phyloP scores from a whole-genome alignment of 2,113 vertebrate species.

The Calidris pugnax region DNA sequence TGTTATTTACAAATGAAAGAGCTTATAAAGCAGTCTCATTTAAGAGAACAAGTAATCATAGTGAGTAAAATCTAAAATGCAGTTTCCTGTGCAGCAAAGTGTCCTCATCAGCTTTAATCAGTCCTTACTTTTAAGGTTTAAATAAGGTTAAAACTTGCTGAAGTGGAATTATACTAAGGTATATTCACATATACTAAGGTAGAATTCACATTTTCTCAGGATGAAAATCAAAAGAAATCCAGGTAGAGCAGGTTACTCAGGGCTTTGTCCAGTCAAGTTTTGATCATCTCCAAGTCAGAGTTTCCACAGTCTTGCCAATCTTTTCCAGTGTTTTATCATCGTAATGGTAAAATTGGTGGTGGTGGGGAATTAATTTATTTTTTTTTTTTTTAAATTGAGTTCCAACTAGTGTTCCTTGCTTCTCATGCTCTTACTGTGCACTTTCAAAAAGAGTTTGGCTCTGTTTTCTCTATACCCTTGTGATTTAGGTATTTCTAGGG shows the following conservation, averaged over 20 bases:
- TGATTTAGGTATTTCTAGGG: not conserved
- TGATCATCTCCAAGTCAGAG: not conserved
- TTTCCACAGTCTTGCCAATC: not conserved
- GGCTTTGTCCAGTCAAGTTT: rapidly evolving
- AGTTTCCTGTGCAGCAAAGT: not conserved
- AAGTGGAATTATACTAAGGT: not conserved
- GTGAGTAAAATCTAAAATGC: not conserved
- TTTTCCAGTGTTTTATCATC: not conserved
- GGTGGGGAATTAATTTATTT: too few species aligned
- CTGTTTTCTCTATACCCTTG: not conserved
- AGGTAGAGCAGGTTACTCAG: not conserved
- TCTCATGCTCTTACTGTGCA: not conserved
- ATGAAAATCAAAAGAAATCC: not conserved
- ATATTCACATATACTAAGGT: not conserved
- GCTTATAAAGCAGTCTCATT: not conserved
- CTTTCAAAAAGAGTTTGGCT: not conserved
- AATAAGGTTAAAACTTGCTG: not conserved
- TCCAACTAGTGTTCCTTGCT: not conserved
- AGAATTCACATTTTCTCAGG: not conserved
- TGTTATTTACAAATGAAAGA: not conserved
- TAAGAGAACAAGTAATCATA: not conserved
- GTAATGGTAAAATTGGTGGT: not conserved
- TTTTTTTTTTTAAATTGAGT: too few species aligned
- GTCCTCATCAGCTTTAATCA: not conserved
- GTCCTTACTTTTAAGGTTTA: not conserved